phyloP scores from a whole-genome alignment of 2,888 invertebrate species.

The Trissoscelio sp. region DNA sequence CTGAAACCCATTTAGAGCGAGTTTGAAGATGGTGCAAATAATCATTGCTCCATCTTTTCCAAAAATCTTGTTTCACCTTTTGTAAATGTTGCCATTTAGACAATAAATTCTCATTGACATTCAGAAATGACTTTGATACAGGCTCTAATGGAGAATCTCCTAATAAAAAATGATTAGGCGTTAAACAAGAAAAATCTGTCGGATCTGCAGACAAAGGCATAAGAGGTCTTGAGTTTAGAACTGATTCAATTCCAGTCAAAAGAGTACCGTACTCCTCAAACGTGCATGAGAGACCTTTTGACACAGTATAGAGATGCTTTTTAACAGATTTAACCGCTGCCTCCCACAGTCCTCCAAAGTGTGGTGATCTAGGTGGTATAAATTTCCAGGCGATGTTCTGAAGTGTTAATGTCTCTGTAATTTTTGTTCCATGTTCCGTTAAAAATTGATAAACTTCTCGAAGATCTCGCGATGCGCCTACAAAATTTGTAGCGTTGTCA shows the following conservation, averaged over 20 bases:
- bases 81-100: background rate
- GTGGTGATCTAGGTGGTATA: slow-evolving; percentile 49
- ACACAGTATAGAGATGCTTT: background rate
- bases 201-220: background rate
- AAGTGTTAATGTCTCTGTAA: no score
- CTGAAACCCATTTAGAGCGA: slow-evolving; percentile 64
- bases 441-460: no score
- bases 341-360: slow-evolving; percentile 69
- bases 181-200: background rate
- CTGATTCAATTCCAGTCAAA: slow-evolving; percentile 66
- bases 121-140: background rate
- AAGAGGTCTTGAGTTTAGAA: slow-evolving; percentile 63
- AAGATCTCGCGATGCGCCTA: no score
- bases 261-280: slow-evolving; percentile 71
- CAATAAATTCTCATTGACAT: background rate
- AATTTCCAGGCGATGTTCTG: no score
- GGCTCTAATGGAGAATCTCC: no score
- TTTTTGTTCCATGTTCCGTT: no score
- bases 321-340: background rate
- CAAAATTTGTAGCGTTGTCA: no score
- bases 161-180: slow-evolving; percentile 65
- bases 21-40: slow-evolving; percentile 59
- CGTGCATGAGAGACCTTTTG: slow-evolving; percentile 22
- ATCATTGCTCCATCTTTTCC: slow-evolving; percentile 59
- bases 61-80: slow-evolving; percentile 32